A percentile compares a stretch with the other conserved stretches of the same genome.
phyloP scores from a whole-genome alignment of 1,140 invertebrate species.

The Dinothrombium tinctorium region DNA sequence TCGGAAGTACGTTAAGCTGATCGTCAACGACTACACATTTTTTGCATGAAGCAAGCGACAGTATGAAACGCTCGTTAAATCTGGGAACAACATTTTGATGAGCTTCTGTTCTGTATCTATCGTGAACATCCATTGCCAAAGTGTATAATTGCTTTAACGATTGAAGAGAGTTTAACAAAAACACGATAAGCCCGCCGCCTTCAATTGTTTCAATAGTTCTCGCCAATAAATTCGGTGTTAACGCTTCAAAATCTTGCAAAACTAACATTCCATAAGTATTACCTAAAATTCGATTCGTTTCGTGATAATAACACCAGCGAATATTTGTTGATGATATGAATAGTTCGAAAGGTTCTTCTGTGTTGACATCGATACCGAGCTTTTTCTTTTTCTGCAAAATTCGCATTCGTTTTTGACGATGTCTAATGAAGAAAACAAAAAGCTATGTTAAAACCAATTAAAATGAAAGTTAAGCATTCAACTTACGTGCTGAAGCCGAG shows the following conservation, averaged over 20 bases:
- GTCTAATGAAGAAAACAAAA: conserved; percentile 39
- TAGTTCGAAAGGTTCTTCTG: conserved; percentile 89
- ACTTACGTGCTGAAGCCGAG: conserved; percentile 78
- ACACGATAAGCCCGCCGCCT: conserved; percentile 78
- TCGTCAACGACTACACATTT: conserved; percentile 74
- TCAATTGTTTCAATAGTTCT: conserved; percentile 95
- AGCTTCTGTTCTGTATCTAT: conserved; percentile 76
- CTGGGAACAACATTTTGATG: conserved; percentile 60
- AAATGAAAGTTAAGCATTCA: no score
- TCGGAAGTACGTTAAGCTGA: conserved; percentile 65
- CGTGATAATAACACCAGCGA: conserved; percentile 81
- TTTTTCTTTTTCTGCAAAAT: conserved; percentile 60
- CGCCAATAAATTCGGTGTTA: conserved; percentile 94
- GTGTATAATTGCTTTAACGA: conserved; percentile 87
- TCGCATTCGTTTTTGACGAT: conserved; percentile 80
- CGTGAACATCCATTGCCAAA: conserved; percentile 96
- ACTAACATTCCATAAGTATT: conserved; percentile 47
- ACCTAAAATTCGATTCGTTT: conserved; percentile 92
- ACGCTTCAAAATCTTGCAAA: conserved; percentile 82
- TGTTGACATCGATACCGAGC: conserved; percentile 66
- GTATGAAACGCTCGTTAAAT: conserved; percentile 87
- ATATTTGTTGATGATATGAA: conserved; percentile 91
- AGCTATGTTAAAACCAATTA: not conserved
- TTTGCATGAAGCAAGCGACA: conserved; percentile 66
- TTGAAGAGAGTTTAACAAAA: conserved; percentile 52